Percentiles rank a stretch among this genome's conserved stretches.
Evolutionary conservation across 30 jellyfish, hydroid and myxozoan genomes (phyloP).

Genomic region (Pseudorhiza aurosa): DNA sequence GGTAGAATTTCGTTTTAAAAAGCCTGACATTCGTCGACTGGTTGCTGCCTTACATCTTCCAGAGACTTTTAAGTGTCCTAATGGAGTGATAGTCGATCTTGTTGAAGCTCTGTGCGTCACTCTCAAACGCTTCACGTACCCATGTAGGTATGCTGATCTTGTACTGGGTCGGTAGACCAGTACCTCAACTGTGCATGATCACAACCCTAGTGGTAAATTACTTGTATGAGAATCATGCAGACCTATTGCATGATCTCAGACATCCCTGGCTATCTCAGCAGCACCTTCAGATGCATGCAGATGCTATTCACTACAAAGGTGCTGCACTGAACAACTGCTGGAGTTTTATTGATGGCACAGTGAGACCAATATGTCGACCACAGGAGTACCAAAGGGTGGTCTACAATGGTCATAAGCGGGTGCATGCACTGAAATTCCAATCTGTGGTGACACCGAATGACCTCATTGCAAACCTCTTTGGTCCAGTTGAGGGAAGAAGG

Average conservation of each 20-base stretch:
- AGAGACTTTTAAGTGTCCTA: constrained; percentile 28
- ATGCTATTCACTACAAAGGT: constrained; percentile 22
- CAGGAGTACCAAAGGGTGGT: constrained; percentile 25
- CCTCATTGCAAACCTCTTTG: constrained; percentile 41
- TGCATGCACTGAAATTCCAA: constrained; percentile 16
- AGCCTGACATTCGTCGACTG: constrained; percentile 20
- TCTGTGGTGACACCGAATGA: constrained; percentile 23
- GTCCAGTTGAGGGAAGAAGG: constrained; percentile 61
- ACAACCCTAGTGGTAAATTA: constrained; percentile 7
- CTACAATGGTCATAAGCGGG: constrained; percentile 9
- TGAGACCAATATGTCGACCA: constrained; percentile 60
- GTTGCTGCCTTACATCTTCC: constrained; percentile 29
- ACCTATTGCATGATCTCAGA: too few species aligned
- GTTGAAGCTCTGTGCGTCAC: constrained; percentile 42
- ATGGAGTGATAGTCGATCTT: constrained; percentile 38
- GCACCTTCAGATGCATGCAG: constrained; percentile 10
- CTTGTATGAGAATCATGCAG: too few species aligned
- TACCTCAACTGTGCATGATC: constrained; percentile 74
- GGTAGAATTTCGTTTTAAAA: constrained; percentile 30
- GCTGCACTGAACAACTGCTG: constrained; percentile 64
- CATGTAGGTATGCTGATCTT: constrained; percentile 51
- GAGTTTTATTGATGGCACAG: constrained; percentile 65
- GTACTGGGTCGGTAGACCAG: constrained; percentile 68
- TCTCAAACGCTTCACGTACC: constrained; percentile 49
- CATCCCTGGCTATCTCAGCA: too few species aligned